Conservation (phyloP, 2,888 invertebrate species). For the Eumacrocentrus americanus region DNA sequence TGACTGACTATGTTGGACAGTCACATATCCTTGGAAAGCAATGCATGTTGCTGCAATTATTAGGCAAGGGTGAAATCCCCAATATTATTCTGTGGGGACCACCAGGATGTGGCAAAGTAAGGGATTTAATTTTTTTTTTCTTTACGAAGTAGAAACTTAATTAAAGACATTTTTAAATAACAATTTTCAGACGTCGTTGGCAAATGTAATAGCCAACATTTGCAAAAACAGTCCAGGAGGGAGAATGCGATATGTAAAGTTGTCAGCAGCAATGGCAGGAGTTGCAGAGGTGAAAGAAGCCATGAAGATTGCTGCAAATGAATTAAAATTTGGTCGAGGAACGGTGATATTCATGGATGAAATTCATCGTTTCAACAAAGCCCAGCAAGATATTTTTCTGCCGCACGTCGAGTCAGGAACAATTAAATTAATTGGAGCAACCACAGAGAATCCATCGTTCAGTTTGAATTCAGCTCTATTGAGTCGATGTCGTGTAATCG, state of each 20-base stretch:
- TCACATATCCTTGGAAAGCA: constrained; percentile 71
- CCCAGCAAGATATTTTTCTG: constrained; percentile 82
- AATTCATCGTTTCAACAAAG: constrained; percentile 85
- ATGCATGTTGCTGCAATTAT: constrained; percentile 69
- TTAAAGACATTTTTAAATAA: constrained; percentile 7
- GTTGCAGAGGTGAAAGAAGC: constrained; percentile 80
- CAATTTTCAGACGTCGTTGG: constrained; percentile 72
- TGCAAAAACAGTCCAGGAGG: constrained; percentile 66
- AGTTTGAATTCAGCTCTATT: constrained; percentile 79
- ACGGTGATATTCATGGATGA: constrained; percentile 87
- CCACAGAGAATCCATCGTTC: constrained; percentile 89
- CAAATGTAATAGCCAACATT: constrained; percentile 73
- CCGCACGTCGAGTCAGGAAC: constrained; percentile 82
- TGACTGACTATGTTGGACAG: constrained; percentile 77
- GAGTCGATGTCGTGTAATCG: constrained; percentile 78
- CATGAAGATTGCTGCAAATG: constrained; percentile 74
- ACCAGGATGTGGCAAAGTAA: constrained; percentile 85
- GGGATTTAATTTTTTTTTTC: too few relatives aligned
- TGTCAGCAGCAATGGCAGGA: constrained; percentile 79
- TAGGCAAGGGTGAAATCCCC: constrained; percentile 73
- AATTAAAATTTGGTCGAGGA: constrained; percentile 71
- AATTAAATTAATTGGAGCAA: constrained; percentile 79
- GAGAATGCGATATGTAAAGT: constrained; percentile 71
- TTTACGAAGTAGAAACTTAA: too few relatives aligned
- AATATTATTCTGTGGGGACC: constrained; percentile 88